Percentiles rank a stretch among this genome's conserved stretches.
Conservation (phyloP, 2,888 invertebrate genomes). For the Lathronympha strigana region DNA sequence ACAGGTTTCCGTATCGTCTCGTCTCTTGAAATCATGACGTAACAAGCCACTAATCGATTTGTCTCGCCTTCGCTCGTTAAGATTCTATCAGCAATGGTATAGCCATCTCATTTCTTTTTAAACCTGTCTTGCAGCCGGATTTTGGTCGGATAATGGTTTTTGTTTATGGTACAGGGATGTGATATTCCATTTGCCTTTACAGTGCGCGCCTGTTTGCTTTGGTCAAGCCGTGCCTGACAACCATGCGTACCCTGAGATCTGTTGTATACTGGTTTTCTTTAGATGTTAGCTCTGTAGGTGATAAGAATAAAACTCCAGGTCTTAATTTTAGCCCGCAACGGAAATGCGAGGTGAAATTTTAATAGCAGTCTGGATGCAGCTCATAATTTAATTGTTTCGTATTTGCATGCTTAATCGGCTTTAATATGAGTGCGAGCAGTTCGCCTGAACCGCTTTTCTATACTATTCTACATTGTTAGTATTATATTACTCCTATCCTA, state of each 20-base stretch:
- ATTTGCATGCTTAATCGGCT: constrained; percentile 17
- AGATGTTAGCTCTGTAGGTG: neutral
- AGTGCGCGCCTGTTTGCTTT: too few species aligned
- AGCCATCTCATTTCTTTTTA: constrained; percentile 61
- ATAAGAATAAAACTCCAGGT: neutral
- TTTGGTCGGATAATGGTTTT: constrained; percentile 44
- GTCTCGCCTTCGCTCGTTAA: constrained; percentile 70
- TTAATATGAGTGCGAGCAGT: neutral
- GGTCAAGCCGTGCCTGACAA: neutral
- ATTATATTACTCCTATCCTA: too few species aligned
- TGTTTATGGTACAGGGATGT: constrained; percentile 21
- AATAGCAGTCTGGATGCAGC: constrained; percentile 34
- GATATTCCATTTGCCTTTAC: neutral
- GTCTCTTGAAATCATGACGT: constrained; percentile 69
- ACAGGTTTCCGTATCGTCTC: constrained; percentile 53
- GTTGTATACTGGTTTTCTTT: neutral
- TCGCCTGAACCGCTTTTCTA: too few species aligned
- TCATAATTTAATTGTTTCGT: constrained; percentile 36
- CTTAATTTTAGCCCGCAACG: constrained; percentile 29
- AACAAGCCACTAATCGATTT: constrained; percentile 68
- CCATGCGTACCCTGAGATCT: neutral
- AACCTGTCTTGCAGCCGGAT: constrained; percentile 68
- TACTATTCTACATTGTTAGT: too few species aligned
- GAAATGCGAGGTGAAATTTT: constrained; percentile 35
- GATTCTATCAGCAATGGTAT: constrained; percentile 58